A percentile compares a stretch with the other conserved stretches of the same genome.
Evolutionary conservation across 2,888 invertebrate genomes (phyloP).

Genomic region (Luffia ferchaultella): DNA sequence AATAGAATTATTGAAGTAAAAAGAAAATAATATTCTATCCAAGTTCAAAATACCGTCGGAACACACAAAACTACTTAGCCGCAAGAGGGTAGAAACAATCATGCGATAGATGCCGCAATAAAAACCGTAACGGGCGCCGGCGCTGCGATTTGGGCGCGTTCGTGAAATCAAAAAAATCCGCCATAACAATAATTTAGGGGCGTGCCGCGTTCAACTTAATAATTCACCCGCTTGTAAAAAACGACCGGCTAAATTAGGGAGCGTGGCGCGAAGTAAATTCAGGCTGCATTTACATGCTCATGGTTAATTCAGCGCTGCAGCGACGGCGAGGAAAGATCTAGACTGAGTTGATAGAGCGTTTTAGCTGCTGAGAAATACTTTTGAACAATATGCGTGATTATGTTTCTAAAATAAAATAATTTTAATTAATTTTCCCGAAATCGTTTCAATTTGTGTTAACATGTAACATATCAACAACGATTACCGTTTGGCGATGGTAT

Average conservation of each 20-base stretch:
- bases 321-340: neutral
- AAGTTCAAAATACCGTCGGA: too few relatives aligned
- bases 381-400: too few relatives aligned
- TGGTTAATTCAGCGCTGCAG: slow-evolving; percentile 35
- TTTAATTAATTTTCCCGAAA: too few relatives aligned
- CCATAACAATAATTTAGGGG: slow-evolving; percentile 46
- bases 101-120: neutral
- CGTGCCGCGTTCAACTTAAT: slow-evolving; percentile 34
- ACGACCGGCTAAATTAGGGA: slow-evolving; percentile 20
- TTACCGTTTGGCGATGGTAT: too few relatives aligned
- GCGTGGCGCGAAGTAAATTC: slow-evolving; percentile 28
- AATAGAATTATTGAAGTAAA: too few relatives aligned
- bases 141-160: slow-evolving; percentile 2
- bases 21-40: too few relatives aligned
- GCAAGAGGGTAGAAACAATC: neutral
- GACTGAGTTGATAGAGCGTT: neutral
- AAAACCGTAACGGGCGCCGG: neutral
- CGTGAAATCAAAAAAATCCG: slow-evolving; percentile 17
- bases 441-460: too few relatives aligned
- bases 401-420: too few relatives aligned
- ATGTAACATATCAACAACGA: too few relatives aligned
- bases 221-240: slow-evolving; percentile 50
- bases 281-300: slow-evolving; percentile 45
- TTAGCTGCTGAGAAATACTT: neutral
- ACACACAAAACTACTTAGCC: too few relatives aligned